Conservation (phyloP, 2,113 vertebrate species). For the Etheostoma spectabile region DNA sequence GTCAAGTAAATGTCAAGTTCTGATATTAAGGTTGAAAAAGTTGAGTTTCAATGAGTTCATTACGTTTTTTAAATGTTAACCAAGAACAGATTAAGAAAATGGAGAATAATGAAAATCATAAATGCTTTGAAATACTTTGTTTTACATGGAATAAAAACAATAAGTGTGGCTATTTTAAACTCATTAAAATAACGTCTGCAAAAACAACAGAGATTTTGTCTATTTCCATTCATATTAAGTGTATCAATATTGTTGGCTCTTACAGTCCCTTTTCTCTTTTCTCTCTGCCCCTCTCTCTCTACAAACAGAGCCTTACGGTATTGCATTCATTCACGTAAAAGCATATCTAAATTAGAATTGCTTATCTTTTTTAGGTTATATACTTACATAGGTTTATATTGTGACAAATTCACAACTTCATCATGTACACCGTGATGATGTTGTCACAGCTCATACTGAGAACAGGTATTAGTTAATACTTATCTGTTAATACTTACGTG, state of each 20-base stretch:
- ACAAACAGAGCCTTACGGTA: neutral
- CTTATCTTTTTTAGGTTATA: neutral
- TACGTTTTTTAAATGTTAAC: neutral
- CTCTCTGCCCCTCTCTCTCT: neutral
- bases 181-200: neutral
- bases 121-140: neutral
- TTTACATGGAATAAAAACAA: neutral
- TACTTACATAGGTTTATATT: neutral
- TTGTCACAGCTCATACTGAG: neutral
- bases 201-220: neutral
- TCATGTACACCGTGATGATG: neutral
- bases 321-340: neutral
- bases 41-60: neutral
- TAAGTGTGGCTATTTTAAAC: neutral
- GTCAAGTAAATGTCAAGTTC: neutral
- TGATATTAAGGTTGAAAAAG: neutral
- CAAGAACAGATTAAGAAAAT: neutral
- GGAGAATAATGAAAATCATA: no score
- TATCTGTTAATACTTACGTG: slow-evolving; percentile 89
- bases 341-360: neutral
- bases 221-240: neutral
- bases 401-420: neutral
- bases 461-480: slow-evolving; percentile 75
- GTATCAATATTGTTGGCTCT: neutral
- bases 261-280: neutral